Evolutionary conservation across 2,888 invertebrate genomes (phyloP), one percentile per base, ranked within the genome.

Genomic region (Pristionchus mayeri): DNA sequence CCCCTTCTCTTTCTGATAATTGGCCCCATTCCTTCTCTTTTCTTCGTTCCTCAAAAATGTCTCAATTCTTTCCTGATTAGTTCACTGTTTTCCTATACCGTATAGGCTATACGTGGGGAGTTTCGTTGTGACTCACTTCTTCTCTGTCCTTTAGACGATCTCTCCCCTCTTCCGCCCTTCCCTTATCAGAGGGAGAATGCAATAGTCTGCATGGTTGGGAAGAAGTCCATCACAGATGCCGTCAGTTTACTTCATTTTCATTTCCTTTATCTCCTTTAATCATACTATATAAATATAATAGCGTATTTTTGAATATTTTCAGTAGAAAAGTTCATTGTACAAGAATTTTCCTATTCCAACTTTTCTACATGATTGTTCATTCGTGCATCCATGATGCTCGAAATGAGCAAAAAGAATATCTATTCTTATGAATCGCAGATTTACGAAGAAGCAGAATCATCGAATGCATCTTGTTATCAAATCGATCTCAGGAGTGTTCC

Each of bases 401-500:
- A 44, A 44, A 6, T 44, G 44, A 44, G 7, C 44, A 13, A 44
- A 44, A 44, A 9, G 44, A 44, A 44, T 13, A 44, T 44, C 13
- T 44, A 9, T 44, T 44, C 7, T 44, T 44, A 44, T 44, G 7
- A 6, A 44, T 6, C 6, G 6, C 44, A 6, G 44, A 44, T 44
- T 6, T 44, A 13, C 44, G 7, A 44, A 44, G 6, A 44, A 44
- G 13, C 13, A 44, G 7, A 44, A 13, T 44, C 13, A 13, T 44
- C 44, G 7, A 13, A 9, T 44, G 44, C 13, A 44, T 13, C 6
- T 44, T 6, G 6, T 6, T 44, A 44, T 44, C 7, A 44, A 9
- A 44, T 13, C 13, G 44, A 44, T 44, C 7, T 44, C 71, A 78
- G 76, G 76, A 50, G 50, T 50, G 9, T 78, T 24, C 76, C 76